Evolutionary conservation across 2,797 vertebrate genomes (phyloP).

Genomic region (Sphenodon punctatus): DNA sequence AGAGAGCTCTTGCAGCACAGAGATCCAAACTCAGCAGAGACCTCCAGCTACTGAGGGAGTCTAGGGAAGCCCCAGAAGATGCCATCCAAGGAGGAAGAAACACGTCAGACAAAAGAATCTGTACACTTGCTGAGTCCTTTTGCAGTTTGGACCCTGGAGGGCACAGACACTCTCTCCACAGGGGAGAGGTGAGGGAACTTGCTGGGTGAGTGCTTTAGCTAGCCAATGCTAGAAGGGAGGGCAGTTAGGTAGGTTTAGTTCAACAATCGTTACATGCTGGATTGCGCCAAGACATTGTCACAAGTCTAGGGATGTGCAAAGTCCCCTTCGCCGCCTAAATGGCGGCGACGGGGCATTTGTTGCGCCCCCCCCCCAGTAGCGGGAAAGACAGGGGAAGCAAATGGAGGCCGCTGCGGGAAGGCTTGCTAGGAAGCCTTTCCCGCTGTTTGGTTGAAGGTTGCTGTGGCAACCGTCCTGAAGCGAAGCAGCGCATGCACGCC

Average conservation of each 20-base stretch:
- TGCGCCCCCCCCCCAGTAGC: too few species aligned
- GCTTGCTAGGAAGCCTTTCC: too few species aligned
- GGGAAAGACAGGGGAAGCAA: too few species aligned
- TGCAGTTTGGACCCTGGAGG: not conserved
- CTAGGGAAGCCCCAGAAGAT: not conserved
- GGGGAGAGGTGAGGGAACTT: not conserved
- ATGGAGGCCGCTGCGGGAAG: too few species aligned
- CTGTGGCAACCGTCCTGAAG: too few species aligned
- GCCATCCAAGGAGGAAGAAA: not conserved
- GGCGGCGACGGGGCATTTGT: too few species aligned
- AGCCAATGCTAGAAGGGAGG: not conserved
- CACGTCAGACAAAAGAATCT: not conserved
- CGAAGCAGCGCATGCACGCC: too few species aligned
- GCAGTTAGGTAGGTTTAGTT: not conserved
- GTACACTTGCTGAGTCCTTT: not conserved
- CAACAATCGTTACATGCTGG: not conserved
- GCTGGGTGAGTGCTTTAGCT: not conserved
- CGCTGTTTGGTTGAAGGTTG: too few species aligned
- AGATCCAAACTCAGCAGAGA: not conserved
- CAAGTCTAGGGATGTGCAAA: too few species aligned
- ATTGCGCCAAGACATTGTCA: not conserved
- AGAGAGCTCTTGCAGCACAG: too few species aligned
- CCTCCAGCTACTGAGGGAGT: not conserved
- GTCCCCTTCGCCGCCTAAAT: too few species aligned
- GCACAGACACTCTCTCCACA: not conserved